Percentiles rank a stretch among this genome's conserved stretches.
These are phyloP conservation scores for Stylophora pistillata DNA, from an alignment of 64 coral and sea anemone genomes.

Conservation along the genomic window DNA sequence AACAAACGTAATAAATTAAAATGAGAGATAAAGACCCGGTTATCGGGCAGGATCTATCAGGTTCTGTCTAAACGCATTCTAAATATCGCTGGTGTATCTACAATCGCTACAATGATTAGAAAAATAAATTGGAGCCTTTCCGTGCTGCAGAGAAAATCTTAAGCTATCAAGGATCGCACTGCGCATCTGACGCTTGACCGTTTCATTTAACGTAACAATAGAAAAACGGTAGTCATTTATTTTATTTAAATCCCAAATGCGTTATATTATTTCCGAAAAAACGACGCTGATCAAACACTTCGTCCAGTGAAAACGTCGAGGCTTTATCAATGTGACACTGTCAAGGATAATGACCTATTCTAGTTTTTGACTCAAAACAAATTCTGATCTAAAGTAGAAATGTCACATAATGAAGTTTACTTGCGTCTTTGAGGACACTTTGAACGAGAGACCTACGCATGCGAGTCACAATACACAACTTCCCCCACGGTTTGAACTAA, in stretches of 20 bases:
- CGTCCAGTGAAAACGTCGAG: background rate
- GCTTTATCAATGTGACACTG: slow-evolving; percentile 35
- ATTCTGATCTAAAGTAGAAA: slow-evolving; percentile 28
- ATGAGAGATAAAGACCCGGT: background rate
- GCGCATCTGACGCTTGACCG: background rate
- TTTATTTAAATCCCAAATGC: slow-evolving; percentile 20
- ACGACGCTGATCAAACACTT: slow-evolving; percentile 1
- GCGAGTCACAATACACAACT: background rate
- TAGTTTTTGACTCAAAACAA: background rate
- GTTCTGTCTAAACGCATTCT: background rate
- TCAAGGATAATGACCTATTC: slow-evolving; percentile 3
- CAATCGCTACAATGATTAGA: background rate
- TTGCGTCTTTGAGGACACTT: background rate
- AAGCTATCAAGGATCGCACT: background rate
- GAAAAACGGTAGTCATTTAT: slow-evolving; percentile 22
- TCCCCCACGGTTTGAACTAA: background rate
- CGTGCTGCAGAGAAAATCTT: too few relatives aligned
- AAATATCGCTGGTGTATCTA: background rate
- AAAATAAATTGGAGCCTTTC: background rate
- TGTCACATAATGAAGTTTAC: slow-evolving; percentile 17
- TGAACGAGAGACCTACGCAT: background rate
- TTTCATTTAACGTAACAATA: slow-evolving; percentile 2
- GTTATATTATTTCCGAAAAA: background rate
- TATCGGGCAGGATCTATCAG: background rate
- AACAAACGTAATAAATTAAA: slow-evolving; percentile 39